Evolutionary conservation across 2,113 vertebrate genomes (phyloP).

Genomic region (Oenanthe melanoleuca): DNA sequence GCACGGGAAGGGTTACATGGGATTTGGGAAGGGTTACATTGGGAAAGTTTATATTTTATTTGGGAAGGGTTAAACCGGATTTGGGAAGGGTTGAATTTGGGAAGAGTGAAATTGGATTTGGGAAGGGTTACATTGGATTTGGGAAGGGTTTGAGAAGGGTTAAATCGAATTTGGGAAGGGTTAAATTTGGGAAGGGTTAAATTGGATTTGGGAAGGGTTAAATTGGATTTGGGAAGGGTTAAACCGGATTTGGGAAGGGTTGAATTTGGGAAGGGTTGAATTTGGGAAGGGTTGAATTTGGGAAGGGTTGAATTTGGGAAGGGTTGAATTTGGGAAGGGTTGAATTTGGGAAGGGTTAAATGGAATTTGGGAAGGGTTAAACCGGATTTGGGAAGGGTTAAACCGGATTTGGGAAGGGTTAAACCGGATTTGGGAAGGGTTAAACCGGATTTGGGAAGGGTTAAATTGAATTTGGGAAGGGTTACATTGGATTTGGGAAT

Average conservation of each 20-base stretch:
- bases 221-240: background rate
- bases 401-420: background rate
- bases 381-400: background rate
- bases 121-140: background rate
- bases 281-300: background rate
- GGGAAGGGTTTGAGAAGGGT: background rate
- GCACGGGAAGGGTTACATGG: accelerated
- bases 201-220: background rate
- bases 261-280: background rate
- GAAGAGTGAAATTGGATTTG: background rate
- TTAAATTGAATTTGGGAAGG: background rate
- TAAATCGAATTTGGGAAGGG: background rate
- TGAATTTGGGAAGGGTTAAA: background rate
- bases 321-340: background rate
- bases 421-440: background rate
- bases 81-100: background rate
- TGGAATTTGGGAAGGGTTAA: background rate
- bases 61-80: background rate
- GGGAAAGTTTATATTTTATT: too few relatives aligned
- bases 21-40: background rate
- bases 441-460: background rate
- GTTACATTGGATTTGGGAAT: background rate
- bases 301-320: background rate
- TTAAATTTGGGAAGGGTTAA: background rate
- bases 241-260: background rate